Percentiles rank a stretch among this genome's conserved stretches.
Conservation (phyloP, 2,113 vertebrate species). For the Pogona vitticeps region DNA sequence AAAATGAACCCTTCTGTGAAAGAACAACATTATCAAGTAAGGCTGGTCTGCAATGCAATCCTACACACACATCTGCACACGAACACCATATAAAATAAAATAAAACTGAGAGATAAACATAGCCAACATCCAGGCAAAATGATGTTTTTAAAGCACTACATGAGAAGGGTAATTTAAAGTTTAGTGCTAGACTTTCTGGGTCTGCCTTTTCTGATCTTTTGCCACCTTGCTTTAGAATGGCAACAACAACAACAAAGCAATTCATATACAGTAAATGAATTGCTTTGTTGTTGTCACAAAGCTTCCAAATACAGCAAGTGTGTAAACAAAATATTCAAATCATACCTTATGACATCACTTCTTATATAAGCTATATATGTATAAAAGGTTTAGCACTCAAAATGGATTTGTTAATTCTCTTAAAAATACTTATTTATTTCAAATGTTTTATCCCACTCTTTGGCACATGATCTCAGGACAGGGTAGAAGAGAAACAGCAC, state of each 20-base stretch:
- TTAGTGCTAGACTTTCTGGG: conserved; percentile 37
- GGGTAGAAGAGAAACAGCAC: no score
- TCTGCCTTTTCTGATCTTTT: conserved; percentile 11
- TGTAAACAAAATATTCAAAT: not conserved
- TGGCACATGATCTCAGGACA: no score
- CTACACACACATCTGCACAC: no score
- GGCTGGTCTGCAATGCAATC: conserved; percentile 75
- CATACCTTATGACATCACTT: not conserved
- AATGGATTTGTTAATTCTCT: not conserved
- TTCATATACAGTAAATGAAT: not conserved
- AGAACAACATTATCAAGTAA: conserved; percentile 77
- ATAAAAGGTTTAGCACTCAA: not conserved
- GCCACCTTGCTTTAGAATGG: not conserved
- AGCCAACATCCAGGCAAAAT: conserved; percentile 61
- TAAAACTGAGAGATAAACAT: conserved; percentile 56
- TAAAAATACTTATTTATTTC: no score
- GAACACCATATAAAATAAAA: conserved; percentile 69
- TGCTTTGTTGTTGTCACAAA: rapidly evolving
- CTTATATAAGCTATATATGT: not conserved
- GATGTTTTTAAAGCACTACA: conserved; percentile 35
- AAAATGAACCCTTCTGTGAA: conserved; percentile 81
- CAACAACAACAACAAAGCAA: conserved; percentile 19
- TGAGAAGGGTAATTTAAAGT: conserved; percentile 41
- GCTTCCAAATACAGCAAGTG: not conserved
- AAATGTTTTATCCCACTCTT: no score